Conservation (phyloP, 2,113 vertebrate genomes). For the Rhinichthys klamathensis region DNA sequence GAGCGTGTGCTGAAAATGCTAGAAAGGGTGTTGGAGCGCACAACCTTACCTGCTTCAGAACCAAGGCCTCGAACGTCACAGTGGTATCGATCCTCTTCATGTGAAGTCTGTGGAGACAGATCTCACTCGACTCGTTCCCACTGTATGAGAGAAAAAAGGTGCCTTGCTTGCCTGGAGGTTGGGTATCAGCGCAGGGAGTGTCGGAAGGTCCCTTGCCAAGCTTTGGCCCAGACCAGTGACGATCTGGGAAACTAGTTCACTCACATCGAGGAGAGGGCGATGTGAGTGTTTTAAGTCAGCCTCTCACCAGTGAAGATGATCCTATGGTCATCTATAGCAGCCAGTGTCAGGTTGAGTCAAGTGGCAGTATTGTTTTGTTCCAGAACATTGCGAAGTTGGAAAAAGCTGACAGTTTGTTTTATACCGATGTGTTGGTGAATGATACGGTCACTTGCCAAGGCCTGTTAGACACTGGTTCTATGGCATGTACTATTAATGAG, state of each 20-base stretch:
- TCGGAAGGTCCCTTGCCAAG: background rate
- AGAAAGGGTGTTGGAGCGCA: background rate
- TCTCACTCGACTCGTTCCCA: background rate
- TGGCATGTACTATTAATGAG: background rate
- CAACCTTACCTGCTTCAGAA: background rate
- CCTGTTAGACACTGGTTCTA: background rate
- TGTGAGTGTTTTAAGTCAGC: background rate
- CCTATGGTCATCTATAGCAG: background rate
- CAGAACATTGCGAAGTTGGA: background rate
- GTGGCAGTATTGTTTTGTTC: background rate
- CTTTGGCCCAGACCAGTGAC: background rate
- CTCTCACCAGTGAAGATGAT: background rate
- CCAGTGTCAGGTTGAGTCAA: background rate
- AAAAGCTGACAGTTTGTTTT: constrained; percentile 18
- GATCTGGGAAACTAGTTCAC: constrained; percentile 17
- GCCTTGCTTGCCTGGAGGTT: background rate
- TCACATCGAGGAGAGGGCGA: background rate
- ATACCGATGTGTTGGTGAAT: background rate
- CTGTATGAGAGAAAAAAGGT: background rate
- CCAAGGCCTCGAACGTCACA: background rate
- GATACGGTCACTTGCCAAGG: background rate
- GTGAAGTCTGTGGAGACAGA: background rate
- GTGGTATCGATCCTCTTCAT: background rate
- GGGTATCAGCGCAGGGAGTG: background rate
- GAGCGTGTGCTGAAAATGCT: background rate